Evolutionary conservation across 2,888 invertebrate species (phyloP).

Genomic region (Xiphydria camelus): DNA sequence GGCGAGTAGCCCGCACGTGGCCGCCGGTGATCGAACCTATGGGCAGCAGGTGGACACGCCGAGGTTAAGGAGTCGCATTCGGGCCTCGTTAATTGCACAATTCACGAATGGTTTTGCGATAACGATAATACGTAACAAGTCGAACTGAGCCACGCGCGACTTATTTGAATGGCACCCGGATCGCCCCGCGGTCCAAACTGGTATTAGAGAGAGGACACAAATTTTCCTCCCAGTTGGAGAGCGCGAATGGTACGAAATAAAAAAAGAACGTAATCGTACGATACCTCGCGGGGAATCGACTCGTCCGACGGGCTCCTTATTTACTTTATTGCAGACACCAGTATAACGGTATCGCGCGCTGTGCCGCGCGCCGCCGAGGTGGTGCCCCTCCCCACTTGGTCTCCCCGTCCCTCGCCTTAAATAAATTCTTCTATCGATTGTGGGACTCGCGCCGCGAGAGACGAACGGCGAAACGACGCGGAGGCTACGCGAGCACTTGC

Average conservation of each 20-base stretch:
- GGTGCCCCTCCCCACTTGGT: conserved; percentile 19
- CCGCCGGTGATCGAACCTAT: too few relatives aligned
- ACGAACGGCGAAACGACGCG: too few relatives aligned
- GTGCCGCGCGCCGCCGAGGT: conserved; percentile 40
- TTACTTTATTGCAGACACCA: conserved; percentile 54
- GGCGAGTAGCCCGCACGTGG: too few relatives aligned
- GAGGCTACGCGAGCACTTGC: too few relatives aligned
- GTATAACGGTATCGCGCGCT: conserved; percentile 56
- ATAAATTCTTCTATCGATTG: conserved; percentile 42
- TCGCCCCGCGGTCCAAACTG: too few relatives aligned
- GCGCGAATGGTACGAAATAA: conserved; percentile 30
- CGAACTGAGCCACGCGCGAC: too few relatives aligned
- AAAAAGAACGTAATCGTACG: conserved; percentile 19
- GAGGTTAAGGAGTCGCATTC: too few relatives aligned
- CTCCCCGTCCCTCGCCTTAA: conserved; percentile 18
- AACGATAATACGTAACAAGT: not conserved
- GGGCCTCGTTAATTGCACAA: not conserved
- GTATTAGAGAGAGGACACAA: too few relatives aligned
- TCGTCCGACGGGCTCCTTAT: conserved; percentile 50
- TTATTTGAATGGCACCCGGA: too few relatives aligned
- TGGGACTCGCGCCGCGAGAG: too few relatives aligned
- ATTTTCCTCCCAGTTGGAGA: conserved; percentile 11
- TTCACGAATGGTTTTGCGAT: not conserved
- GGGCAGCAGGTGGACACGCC: too few relatives aligned
- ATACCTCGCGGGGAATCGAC: conserved; percentile 26